These are phyloP conservation scores for Eilema sororculum DNA, from an alignment of 2,888 invertebrate species.

Conservation along the genomic window DNA sequence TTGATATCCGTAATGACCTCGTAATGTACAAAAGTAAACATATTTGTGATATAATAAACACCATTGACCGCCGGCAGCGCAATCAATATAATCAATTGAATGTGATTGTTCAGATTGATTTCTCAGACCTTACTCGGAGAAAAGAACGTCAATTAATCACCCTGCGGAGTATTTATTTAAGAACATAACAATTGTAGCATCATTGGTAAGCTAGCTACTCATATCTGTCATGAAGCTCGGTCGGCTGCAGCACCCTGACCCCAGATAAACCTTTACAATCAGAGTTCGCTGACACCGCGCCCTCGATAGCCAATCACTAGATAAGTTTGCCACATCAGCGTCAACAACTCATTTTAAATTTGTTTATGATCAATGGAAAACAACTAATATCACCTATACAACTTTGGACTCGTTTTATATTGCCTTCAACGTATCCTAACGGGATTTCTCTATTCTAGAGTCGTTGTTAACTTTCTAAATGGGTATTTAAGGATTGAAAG, in stretches of 20 bases:
- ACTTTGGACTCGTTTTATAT: slow-evolving; percentile 8
- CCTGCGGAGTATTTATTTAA: slow-evolving; percentile 17
- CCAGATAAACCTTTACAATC: slow-evolving; percentile 77
- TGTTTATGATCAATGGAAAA: slow-evolving; percentile 19
- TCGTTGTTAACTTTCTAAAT: background rate
- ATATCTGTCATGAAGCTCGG: slow-evolving; percentile 46
- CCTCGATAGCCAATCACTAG: slow-evolving; percentile 63
- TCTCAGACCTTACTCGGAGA: slow-evolving; percentile 48
- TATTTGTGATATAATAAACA: slow-evolving; percentile 24
- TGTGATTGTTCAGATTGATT: slow-evolving; percentile 72
- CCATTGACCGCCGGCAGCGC: slow-evolving; percentile 44
- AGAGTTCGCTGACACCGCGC: slow-evolving; percentile 67
- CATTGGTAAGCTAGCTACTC: slow-evolving; percentile 34
- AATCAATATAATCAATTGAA: slow-evolving; percentile 74
- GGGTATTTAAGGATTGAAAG: background rate
- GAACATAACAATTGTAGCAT: slow-evolving; percentile 16
- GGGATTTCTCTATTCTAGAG: background rate
- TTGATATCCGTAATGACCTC: background rate
- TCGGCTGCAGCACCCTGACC: slow-evolving; percentile 67
- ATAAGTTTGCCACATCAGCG: slow-evolving; percentile 53
- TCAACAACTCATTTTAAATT: slow-evolving; percentile 43
- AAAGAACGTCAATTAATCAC: slow-evolving; percentile 42
- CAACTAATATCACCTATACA: background rate
- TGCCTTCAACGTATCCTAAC: slow-evolving; percentile 5
- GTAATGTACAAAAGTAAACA: slow-evolving; percentile 30